phyloP scores from a whole-genome alignment of 2,888 invertebrate species.

The Psylliodes chrysocephalus region DNA sequence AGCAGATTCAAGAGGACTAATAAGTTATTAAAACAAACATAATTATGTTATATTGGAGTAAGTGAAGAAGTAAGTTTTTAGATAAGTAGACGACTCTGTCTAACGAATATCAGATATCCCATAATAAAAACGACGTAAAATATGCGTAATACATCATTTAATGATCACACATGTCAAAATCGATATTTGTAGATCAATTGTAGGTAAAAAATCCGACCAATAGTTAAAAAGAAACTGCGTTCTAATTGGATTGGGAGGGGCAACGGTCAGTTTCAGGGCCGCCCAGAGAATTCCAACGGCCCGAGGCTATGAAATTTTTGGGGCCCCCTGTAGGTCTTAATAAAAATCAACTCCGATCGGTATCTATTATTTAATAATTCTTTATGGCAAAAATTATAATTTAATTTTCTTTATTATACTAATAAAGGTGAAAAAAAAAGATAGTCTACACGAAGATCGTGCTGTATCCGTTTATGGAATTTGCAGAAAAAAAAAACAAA shows the following conservation, averaged over 20 bases:
- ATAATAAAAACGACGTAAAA: too few species aligned
- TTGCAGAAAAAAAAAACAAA: too few species aligned
- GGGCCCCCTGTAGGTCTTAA: slow-evolving; percentile 27
- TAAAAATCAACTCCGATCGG: slow-evolving; percentile 10
- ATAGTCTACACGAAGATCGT: not conserved
- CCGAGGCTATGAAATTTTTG: slow-evolving; percentile 14
- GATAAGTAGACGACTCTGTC: too few species aligned
- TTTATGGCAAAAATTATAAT: slow-evolving; percentile 23
- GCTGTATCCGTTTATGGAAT: not conserved
- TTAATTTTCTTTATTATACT: slow-evolving; percentile 7
- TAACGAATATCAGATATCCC: too few species aligned
- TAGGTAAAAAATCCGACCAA: slow-evolving; percentile 10
- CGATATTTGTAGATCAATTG: not conserved
- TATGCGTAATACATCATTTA: too few species aligned
- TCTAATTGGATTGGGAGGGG: slow-evolving; percentile 26
- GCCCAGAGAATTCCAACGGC: slow-evolving; percentile 23
- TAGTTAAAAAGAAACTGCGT: slow-evolving; percentile 16
- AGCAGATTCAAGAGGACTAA: too few species aligned
- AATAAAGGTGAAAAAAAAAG: not conserved
- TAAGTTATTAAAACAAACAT: too few species aligned
- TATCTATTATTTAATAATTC: slow-evolving; percentile 28
- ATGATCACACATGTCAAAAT: slow-evolving; percentile 8
- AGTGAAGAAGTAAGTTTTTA: too few species aligned
- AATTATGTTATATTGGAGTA: too few species aligned
- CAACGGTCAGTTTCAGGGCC: slow-evolving; percentile 31